These are phyloP conservation scores for Myiozetetes cayanensis DNA, from an alignment of 2,113 vertebrate genomes.

Conservation along the genomic window DNA sequence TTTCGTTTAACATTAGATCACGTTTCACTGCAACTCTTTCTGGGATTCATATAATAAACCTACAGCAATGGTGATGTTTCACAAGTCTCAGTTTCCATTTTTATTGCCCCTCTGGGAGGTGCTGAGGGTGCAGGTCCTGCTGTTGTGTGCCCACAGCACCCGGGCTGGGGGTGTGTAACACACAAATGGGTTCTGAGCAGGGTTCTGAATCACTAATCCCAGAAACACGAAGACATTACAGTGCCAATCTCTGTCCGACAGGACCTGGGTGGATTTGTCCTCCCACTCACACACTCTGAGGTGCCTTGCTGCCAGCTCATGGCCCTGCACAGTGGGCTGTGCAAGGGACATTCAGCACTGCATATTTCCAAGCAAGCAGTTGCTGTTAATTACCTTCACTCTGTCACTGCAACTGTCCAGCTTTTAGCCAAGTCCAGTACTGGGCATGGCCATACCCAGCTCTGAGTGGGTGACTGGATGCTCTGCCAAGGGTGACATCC, in stretches of 20 bases:
- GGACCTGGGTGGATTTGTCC: background rate
- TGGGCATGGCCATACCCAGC: rapidly evolving
- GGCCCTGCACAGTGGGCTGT: background rate
- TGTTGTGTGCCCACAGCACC: rapidly evolving
- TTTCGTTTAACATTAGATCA: conserved; percentile 18
- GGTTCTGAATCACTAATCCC: background rate
- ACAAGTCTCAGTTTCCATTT: background rate
- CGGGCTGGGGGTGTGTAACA: background rate
- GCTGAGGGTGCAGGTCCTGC: background rate
- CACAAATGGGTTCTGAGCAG: background rate
- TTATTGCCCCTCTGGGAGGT: background rate
- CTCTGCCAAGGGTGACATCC: rapidly evolving
- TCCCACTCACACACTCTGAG: background rate
- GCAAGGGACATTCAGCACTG: background rate
- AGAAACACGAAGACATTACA: rapidly evolving
- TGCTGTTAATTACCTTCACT: background rate
- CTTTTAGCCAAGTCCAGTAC: background rate
- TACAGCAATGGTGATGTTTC: background rate
- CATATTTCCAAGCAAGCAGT: background rate
- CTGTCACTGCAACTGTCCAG: background rate
- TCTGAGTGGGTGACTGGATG: background rate
- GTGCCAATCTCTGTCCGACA: background rate
- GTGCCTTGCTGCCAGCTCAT: background rate
- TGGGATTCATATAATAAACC: background rate
- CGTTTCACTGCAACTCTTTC: background rate